Base-by-base conservation (phyloP, 2,113 vertebrate genomes). In the Pelusios castaneus region DNA sequence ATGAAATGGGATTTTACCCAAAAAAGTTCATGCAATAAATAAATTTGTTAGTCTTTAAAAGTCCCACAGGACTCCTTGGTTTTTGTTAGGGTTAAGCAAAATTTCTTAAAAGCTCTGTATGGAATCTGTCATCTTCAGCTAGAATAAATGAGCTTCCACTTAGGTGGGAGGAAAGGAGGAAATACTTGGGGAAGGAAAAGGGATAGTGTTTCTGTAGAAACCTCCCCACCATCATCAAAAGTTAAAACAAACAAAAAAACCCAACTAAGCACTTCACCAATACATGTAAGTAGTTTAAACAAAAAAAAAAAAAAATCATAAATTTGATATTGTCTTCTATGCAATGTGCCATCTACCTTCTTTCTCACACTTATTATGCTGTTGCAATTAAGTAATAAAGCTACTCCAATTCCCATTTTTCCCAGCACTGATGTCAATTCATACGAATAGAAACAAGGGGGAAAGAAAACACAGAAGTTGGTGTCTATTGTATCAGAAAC, bases 271-370 rank as follows among this genome's bases (percentile, higher is more conserved):
- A 80, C 34, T 4, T 14, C 41, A 80, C 67, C 60, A 73, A 1
- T n/a, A 82, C 41, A 58, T 76, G 47, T 3, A 51, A 17, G 41
- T 17, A 73, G 45, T 54, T 84, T 80, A 60, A 10, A 92, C 51
- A 63, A 77, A 94, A 80, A 8, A 77, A 60, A 10, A 92, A 12
- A 63, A 77, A 94, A 80, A 8, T 70, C 11, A 55, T 31, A 58
- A 29, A 81, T 31, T 4, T 6, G 49, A 9, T 47, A 60, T 84
- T 10, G 67, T 80, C 10, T 56, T 92, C 4, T 8, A 54, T 70
- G 49, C 84, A 56, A 73, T 67, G 7, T 0, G 10, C 49, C 31
- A 78, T 0, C 0, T 0, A 0, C 52, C 6, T 27, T 45, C 78
- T 49, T 78, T 52, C 16, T 14, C 7, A 1, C 31, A 10, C 34